Conservation (phyloP, 64 coral and sea anemone species). For the Cladopsammia gracilis region DNA sequence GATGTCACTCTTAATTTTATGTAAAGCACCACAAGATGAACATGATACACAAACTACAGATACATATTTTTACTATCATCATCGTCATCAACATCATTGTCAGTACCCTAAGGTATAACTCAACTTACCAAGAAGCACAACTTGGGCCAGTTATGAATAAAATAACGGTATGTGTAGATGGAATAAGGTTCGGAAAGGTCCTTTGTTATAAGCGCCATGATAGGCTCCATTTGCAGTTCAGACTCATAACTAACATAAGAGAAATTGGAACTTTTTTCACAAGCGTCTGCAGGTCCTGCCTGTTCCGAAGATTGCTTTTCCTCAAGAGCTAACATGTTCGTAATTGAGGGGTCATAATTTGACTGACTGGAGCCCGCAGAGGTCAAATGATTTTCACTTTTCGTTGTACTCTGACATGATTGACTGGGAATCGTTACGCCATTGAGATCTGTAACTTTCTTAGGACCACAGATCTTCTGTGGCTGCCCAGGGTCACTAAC, state of each 20-base stretch:
- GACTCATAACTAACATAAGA: constrained; percentile 92
- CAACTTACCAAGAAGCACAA: constrained; percentile 96
- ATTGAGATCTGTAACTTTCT: constrained; percentile 76
- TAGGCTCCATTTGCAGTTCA: constrained; percentile 93
- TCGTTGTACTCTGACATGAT: background rate
- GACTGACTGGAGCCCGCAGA: constrained; percentile 12
- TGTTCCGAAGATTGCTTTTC: constrained; percentile 15
- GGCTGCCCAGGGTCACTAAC: background rate
- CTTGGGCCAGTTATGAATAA: constrained; percentile 99
- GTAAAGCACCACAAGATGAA: too few species aligned
- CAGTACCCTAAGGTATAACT: background rate
- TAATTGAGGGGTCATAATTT: constrained; percentile 20
- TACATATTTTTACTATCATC: background rate
- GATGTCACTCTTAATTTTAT: too few species aligned
- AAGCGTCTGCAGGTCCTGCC: constrained; percentile 32
- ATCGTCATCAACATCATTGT: background rate
- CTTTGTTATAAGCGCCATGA: constrained; percentile 98
- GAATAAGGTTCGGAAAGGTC: constrained; percentile 99
- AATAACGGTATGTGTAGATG: constrained; percentile 98
- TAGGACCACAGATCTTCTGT: constrained; percentile 6
- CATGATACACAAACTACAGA: too few species aligned
- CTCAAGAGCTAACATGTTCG: background rate
- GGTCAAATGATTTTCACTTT: constrained; percentile 27
- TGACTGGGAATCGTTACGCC: constrained; percentile 43
- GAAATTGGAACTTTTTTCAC: constrained; percentile 26